Evolutionary conservation across 2,888 invertebrate species (phyloP).

Genomic region (Meloe dianella): DNA sequence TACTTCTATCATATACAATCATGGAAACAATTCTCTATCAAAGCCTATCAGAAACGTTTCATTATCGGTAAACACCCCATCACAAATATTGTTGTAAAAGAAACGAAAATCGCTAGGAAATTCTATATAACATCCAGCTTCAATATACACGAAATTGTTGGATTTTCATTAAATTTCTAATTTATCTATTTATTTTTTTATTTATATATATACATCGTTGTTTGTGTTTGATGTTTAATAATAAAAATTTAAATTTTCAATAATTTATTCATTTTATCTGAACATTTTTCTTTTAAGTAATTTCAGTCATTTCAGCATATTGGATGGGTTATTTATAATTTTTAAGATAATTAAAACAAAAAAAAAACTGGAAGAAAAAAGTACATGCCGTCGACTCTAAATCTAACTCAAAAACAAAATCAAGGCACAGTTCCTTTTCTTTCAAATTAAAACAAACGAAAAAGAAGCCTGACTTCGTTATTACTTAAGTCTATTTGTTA

Average conservation of each 20-base stretch:
- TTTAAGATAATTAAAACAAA: neutral
- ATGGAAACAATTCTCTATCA: slow-evolving; percentile 56
- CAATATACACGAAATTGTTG: slow-evolving; percentile 52
- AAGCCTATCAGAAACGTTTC: slow-evolving; percentile 50
- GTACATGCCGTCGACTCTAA: slow-evolving; percentile 23
- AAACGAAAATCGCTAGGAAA: slow-evolving; percentile 48
- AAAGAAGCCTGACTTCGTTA: neutral
- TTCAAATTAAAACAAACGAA: neutral
- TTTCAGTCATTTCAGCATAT: slow-evolving; percentile 9
- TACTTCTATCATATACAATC: slow-evolving; percentile 56
- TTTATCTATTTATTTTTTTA: neutral
- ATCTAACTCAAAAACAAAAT: neutral
- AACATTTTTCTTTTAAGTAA: neutral
- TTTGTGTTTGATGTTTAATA: neutral
- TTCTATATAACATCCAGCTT: slow-evolving; percentile 55
- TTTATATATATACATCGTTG: neutral
- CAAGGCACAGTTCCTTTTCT: slow-evolving; percentile 1
- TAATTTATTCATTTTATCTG: slow-evolving; percentile 2
- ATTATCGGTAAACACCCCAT: slow-evolving; percentile 56
- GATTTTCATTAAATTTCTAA: slow-evolving; percentile 34
- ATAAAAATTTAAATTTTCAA: neutral
- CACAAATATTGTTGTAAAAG: slow-evolving; percentile 53
- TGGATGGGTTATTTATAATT: neutral
- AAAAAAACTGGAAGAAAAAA: slow-evolving; percentile 8
- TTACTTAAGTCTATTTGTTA: slow-evolving; percentile 3